Base-by-base conservation (phyloP, 2,888 invertebrate genomes). In the Mythimna loreyi region DNA sequence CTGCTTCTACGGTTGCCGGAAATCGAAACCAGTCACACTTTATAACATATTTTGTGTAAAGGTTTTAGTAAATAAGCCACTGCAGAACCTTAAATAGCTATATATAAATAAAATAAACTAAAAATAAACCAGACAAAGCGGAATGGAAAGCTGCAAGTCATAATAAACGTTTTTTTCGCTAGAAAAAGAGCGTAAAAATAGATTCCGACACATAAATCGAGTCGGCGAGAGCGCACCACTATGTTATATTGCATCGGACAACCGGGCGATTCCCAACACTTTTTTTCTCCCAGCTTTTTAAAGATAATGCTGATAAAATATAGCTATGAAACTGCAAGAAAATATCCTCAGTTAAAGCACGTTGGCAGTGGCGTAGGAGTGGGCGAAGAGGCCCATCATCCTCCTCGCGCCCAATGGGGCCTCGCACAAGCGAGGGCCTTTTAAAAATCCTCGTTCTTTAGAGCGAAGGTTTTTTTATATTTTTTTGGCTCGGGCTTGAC, bases 161-260 rank as follows among this genome's bases (percentile, higher is more conserved):
- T 89, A 88, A 89, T 92, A 92, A 91, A 92, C 84, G 80, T 86
- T 85, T 87, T 90, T 88, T 75, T 75, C 61, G 70, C 87, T 59
- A 84, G 81, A 73, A 78, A 75, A 78, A 65, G 67, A 72, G 75
- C 67, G 53, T 81, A 85, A 85, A 88, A 89, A 90, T 89, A 91
- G 86, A 83, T 72, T 40, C 61, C 57, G 62, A 62, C 65, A 78
- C 81, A 87, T 88, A 87, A 86, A 89, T 86, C 80, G 73, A 73
- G 70, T 62, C 67, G 67, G 70, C 67, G 71, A 72, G 72, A 70
- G 72, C 72, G 55, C 63, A 67, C 81, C 84, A 86, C 78, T 87
- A 88, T 90, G 87, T 89, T 86, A 86, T 85, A 82, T 64, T 75
- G 69, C 73, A 50, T 64, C 78, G 81, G 86, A 83, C 86, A 83